A percentile compares a stretch with the other conserved stretches of the same genome.
Evolutionary conservation across 1,140 invertebrate genomes (phyloP).

Genomic region (Drosophila subpulchrella): DNA sequence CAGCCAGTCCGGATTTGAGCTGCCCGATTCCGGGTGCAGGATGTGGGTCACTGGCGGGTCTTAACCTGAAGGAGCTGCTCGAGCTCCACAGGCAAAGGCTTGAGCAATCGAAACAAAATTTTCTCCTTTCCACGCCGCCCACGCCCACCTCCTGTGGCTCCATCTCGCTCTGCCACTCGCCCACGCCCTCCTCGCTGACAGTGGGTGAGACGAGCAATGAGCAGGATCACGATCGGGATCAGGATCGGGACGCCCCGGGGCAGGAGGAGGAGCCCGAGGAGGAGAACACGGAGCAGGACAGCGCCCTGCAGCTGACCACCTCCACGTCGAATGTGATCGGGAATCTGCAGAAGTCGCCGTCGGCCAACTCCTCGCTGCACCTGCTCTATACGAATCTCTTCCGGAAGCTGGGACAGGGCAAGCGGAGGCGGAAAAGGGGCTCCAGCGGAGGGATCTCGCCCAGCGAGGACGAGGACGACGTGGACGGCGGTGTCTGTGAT

Average conservation of each 20-base stretch:
- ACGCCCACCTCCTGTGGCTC: constrained; percentile 74
- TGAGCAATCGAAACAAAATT: constrained; percentile 83
- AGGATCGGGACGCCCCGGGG: not conserved
- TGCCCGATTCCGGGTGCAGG: constrained; percentile 32
- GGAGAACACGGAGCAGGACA: constrained; percentile 66
- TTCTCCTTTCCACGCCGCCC: constrained; percentile 82
- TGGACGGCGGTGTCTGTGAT: constrained; percentile 81
- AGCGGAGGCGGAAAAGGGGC: constrained; percentile 52
- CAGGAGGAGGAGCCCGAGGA: constrained; percentile 38
- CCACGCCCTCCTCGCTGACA: constrained; percentile 55
- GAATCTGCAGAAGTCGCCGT: constrained; percentile 71
- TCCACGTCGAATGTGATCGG: constrained; percentile 53
- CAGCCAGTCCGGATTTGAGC: constrained; percentile 70
- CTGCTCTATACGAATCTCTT: constrained; percentile 76
- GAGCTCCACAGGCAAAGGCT: constrained; percentile 76
- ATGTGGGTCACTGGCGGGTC: constrained; percentile 29
- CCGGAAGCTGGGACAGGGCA: constrained; percentile 46
- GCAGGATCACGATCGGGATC: constrained; percentile 22
- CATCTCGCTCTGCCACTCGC: constrained; percentile 68
- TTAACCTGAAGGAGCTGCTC: constrained; percentile 75
- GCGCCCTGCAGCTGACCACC: constrained; percentile 67
- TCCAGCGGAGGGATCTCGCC: constrained; percentile 45
- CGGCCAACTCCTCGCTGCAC: constrained; percentile 73
- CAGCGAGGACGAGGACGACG: constrained; percentile 73
- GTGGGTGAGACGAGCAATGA: constrained; percentile 50